phyloP scores from a whole-genome alignment of 2,888 invertebrate species.

The Morpho deidamia region DNA sequence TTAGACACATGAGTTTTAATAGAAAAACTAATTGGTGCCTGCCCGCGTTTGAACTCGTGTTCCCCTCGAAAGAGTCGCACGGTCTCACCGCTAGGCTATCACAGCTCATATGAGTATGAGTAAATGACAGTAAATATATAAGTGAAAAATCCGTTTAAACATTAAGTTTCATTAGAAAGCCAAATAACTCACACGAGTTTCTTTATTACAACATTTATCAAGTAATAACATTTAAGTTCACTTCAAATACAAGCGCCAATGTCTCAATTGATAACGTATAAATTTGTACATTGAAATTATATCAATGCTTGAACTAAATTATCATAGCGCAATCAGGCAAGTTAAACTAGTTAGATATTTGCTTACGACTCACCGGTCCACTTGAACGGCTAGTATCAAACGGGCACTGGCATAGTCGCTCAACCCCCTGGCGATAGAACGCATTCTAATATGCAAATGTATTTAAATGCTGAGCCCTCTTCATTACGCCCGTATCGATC shows the following conservation, averaged over 20 bases:
- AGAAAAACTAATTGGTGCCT: no score
- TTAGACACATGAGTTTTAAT: no score
- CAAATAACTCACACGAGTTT: no score
- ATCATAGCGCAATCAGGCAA: conserved; percentile 4
- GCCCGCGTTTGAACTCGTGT: no score
- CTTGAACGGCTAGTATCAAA: conserved; percentile 15
- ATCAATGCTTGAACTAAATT: conserved; percentile 1
- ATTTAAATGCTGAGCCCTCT: conserved; percentile 78
- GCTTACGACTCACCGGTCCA: conserved; percentile 13
- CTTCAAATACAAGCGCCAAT: neutral
- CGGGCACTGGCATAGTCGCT: conserved; percentile 12
- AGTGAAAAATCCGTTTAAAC: no score
- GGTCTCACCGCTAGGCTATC: no score
- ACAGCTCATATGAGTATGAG: no score
- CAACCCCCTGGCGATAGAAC: conserved; percentile 36
- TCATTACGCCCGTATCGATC: conserved; percentile 76
- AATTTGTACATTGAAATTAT: conserved; percentile 4
- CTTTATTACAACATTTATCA: no score
- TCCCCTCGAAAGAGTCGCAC: no score
- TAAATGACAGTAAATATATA: no score
- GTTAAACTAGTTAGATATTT: conserved; percentile 10
- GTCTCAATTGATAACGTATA: conserved; percentile 1
- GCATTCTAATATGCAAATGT: conserved; percentile 78
- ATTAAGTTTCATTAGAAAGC: no score
- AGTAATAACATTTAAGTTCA: no score